Base-by-base conservation (phyloP, 2,113 vertebrate species). In the Ciconia maguari region DNA sequence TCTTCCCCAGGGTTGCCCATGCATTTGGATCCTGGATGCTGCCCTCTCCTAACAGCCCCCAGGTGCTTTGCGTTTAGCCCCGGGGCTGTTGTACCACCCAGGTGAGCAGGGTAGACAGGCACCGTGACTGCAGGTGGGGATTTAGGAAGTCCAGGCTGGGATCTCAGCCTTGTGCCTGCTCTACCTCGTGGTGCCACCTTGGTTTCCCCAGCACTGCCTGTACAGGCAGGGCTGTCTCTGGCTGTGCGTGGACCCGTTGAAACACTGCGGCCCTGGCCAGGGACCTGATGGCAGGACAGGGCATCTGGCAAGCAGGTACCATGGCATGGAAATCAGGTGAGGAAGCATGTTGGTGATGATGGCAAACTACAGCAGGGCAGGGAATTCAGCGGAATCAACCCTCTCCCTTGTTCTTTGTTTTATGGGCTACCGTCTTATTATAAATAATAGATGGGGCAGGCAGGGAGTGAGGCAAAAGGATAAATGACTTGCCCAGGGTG, bases 291-390 rank as follows among this genome's bases (percentile, higher is more conserved):
- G 38, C 34, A 76, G 62, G 48, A 16, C 49, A 60, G n/a, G 62
- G 9, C 41, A 30, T 27, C 14, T 5, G 25, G 68, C 15, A 18
- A 57, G 26, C 48, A 11, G 72, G 11, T 26, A 19, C 36, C 22
- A 1, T 0, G 1, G 17, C 1, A 0, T 9, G 20, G 42, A 38
- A 55, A 30, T 26, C 9, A 2, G 41, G 26, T 15, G 66, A 57
- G 57, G 55, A 75, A 54, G 8, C 7, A 3, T 1, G 3, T 8
- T 38, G 66, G 16, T 30, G 57, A 8, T 0, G 8, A 19, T 9
- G 46, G 55, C 15, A 75, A 78, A 38, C 54, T 29, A 36, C 36
- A 46, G 51, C 61, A 25, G 51, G 36, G 83, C 55, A 11, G 25
- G 38, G 36, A 26, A 16, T 38, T 51, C 16, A 13, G 30, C 9